Base-by-base conservation (phyloP, 2,888 invertebrate genomes). In the Synanthedon formicaeformis region DNA sequence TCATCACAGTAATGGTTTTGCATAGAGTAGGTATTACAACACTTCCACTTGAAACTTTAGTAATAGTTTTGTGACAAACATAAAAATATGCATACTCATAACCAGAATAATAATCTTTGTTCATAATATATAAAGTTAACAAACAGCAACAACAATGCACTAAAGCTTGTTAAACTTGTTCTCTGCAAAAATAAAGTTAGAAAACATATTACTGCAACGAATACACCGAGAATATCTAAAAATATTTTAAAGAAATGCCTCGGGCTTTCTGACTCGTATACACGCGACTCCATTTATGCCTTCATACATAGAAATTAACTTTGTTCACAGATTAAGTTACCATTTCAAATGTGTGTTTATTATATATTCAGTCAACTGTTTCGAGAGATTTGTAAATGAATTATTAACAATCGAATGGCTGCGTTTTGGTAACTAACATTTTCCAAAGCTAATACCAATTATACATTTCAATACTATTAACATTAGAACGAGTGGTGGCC, bases 291-390 rank as follows among this genome's bases (percentile, higher is more conserved):
- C n/a, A n/a, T 23, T 23, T 34, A 34, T 34, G 34, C 34, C 34
- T 5, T 34, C 34, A 34, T 34, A 10, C 10, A 34, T 34, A 34
- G 34, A 34, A 34, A 34, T 34, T 34, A 6, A 34, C 34, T 34
- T 34, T 34, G 34, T 34, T 34, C 3, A 3, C 34, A 34, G 10
- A 34, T 45, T 11, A 45, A 45, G 45, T 45, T 13, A 45, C 13
- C 14, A 45, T 45, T 6, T 45, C 11, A 13, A 14, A 45, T 13
- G 5, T 45, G 45, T 34, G 11, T 8, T 27, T 23, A 40, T 56
- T 54, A 57, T 55, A 55, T 57, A 56, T 55, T 54, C 55, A 52
- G 52, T 52, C 52, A 52, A 54, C 52, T 50, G 51, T 51, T 49
- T 34, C 48, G 50, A 54, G 50, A 13, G 50, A 53, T 54, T 53